Base-by-base conservation (phyloP, 2,113 vertebrate genomes). In the Coregonus clupeaformis region DNA sequence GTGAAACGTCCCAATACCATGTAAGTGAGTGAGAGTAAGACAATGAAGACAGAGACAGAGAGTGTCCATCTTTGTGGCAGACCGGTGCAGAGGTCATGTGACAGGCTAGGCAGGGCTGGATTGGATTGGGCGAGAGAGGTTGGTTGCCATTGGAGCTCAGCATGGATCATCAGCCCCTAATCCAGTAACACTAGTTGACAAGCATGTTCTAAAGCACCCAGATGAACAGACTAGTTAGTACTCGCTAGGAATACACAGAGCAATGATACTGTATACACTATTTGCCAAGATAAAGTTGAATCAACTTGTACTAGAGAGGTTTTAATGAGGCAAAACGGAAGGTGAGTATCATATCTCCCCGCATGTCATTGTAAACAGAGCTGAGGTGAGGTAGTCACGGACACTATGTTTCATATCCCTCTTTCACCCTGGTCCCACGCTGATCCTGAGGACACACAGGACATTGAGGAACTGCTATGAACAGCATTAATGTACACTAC, bases 111-210 rank as follows among this genome's bases (percentile, higher is more conserved):
- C 69, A 77, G 71, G 20, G 75, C 75, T 74, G 1, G 72, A 86
- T 63, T 74, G 1, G 72, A 86, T 63, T 75, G 76, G 81, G 85
- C 72, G 69, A 65, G 70, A 77, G 55, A 18, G 49, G 1, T 52
- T 70, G 64, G 68, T 42, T 63, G 79, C 66, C 67, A 69, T 57
- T 57, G 60, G 77, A 81, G 86, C 70, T 90, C 86, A 89, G 81
- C 77, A 2, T 24, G 86, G 84, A 87, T 91, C 85, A 87, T 64
- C 66, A 65, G 72, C 69, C 74, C 78, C 70, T 86, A 88, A 92
- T 89, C 90, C 89, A 74, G 68, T 73, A 81, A 90, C 77, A 81
- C 27, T 68, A 80, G 77, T 71, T 78, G 82, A 83, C 83, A 84
- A 69, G 78, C 79, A 87, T 75, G 78, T 74, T 76, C 78, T 72